Evolutionary conservation across 1,140 invertebrate genomes (phyloP).

Genomic region (Cheumatopsyche charites): DNA sequence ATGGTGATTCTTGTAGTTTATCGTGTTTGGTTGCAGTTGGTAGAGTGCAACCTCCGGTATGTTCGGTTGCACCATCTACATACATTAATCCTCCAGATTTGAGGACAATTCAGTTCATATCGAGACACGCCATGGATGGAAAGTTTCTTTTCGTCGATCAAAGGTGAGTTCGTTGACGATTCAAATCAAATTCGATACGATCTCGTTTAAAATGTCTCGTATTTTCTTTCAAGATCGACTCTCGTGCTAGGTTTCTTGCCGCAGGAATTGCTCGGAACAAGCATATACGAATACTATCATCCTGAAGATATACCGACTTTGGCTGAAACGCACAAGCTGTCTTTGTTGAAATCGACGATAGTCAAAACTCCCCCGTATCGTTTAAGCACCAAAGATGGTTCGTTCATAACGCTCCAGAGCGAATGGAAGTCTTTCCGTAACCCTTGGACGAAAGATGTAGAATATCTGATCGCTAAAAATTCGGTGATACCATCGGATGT

Average conservation of each 20-base stretch:
- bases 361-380: conserved; percentile 76
- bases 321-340: conserved; percentile 84
- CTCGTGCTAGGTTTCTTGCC: conserved; percentile 88
- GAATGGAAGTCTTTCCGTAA: conserved; percentile 88
- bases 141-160: conserved; percentile 97
- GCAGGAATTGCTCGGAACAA: conserved; percentile 90
- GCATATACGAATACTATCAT: conserved; percentile 92
- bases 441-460: conserved; percentile 91
- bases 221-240: conserved; percentile 70
- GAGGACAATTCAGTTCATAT: conserved; percentile 73
- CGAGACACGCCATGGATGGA: conserved; percentile 90
- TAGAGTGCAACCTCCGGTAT: conserved; percentile 64
- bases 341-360: conserved; percentile 69
- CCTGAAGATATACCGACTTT: conserved; percentile 81
- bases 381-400: conserved; percentile 79
- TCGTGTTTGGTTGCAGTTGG: conserved; percentile 88
- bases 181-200: neutral
- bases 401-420: conserved; percentile 76
- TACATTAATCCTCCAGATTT: conserved; percentile 38
- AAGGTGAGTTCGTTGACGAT: conserved; percentile 65
- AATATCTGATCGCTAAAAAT: conserved; percentile 87
- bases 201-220: neutral
- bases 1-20: conserved; percentile 76
- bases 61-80: conserved; percentile 45
- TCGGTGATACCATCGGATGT: conserved; percentile 62